Base-by-base conservation (phyloP, 2,113 vertebrate species). In the Stomatorhinus ivindoensis region DNA sequence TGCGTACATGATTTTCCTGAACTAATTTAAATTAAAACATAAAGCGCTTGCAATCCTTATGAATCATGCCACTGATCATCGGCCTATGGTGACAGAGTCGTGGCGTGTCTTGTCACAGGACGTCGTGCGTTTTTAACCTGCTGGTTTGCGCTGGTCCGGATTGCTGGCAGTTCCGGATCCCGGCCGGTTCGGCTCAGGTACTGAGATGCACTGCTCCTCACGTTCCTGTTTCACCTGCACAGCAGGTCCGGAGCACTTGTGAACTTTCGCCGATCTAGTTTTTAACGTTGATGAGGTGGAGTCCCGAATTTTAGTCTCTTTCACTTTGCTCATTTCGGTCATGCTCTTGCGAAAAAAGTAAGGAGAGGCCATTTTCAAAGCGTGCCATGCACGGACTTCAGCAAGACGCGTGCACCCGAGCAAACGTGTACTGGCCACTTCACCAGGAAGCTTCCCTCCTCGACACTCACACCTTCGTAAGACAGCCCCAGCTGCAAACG, bases 301-400 rank as follows among this genome's bases (percentile, higher is more conserved):
- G 73, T 88, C 24, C 51, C 31, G 48, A 19, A 87, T n/a, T 61
- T n/a, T 48, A 0, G 44, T 58, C 3, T 88, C 46, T 24, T 17
- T 89, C 13, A 5, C 44, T 24, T 48, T 87, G 2, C 89, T 90
- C 17, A 89, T 69, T 69, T 89, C 73, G 1, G 58, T 87, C 82
- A 61, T 9, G 17, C 87, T 53, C n/a, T 89, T 92, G 3, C 90
- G 86, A 19, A 10, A 50, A 82, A 96, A 95, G 61, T 95, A 96
- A 53, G 93, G 93, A 53, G 95, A 96, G 0, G 90, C 88, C 94
- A 95, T 95, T 4, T 5, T 73, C 0, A 92, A 88, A 89, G 35
- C 44, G 48, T 7, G 90, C 13, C 61, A 58, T 86, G 17, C 86
- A 76, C 55, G 17, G 88, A 1, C 65, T 58, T 65, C 65, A 24